These are phyloP conservation scores for Pseudochaenichthys georgianus DNA, from an alignment of 2,797 vertebrate genomes.

Conservation along the genomic window DNA sequence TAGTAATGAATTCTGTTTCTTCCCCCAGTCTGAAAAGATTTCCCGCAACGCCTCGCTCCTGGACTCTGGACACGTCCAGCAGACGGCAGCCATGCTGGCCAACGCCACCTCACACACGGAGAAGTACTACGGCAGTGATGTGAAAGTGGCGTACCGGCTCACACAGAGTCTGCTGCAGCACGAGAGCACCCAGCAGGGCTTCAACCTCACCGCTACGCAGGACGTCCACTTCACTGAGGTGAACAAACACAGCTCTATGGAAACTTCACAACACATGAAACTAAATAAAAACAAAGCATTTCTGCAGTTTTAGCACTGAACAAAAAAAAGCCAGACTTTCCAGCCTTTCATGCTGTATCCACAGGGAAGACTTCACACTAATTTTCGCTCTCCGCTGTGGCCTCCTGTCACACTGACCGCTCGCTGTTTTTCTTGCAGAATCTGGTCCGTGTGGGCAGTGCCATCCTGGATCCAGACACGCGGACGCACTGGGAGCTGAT, in stretches of 20 bases:
- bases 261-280: background rate
- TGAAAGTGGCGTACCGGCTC: conserved; percentile 91
- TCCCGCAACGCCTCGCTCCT: conserved; percentile 86
- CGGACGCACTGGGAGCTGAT: conserved; percentile 94
- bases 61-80: conserved; percentile 85
- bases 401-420: conserved; percentile 48
- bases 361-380: conserved; percentile 39
- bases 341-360: conserved; percentile 21
- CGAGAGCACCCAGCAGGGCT: conserved; percentile 92
- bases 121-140: conserved; percentile 91
- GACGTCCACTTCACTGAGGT: conserved; percentile 97
- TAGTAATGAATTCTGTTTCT: background rate
- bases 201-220: conserved; percentile 93
- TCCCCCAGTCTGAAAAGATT: conserved; percentile 86
- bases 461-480: conserved; percentile 90
- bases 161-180: conserved; percentile 88
- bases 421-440: conserved; percentile 84
- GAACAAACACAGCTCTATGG: background rate
- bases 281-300: background rate
- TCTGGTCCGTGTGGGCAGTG: conserved; percentile 92
- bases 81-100: conserved; percentile 86
- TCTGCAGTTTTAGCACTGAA: background rate
- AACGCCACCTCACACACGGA: conserved; percentile 87
- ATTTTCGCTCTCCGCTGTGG: conserved; percentile 20
- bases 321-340: conserved; percentile 1